Percentiles rank a stretch among this genome's conserved stretches.
These are phyloP conservation scores for Coremacera marginata DNA, from an alignment of 2,888 invertebrate genomes.

Conservation along the genomic window DNA sequence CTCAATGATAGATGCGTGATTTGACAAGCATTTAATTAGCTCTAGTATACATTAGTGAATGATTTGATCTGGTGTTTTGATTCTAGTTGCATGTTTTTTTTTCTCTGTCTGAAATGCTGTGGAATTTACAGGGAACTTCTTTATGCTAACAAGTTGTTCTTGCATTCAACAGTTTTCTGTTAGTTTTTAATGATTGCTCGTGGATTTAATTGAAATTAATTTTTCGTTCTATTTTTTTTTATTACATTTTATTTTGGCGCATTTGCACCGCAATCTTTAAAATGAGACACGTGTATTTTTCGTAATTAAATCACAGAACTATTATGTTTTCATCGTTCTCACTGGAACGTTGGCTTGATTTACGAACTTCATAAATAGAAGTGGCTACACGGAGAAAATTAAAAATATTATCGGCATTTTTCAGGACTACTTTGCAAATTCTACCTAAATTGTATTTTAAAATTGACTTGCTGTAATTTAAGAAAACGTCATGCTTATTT, in stretches of 20 bases:
- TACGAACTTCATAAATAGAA: too few relatives aligned
- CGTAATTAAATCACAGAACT: not conserved
- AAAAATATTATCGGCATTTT: too few relatives aligned
- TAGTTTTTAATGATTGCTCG: not conserved
- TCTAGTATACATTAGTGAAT: slow-evolving; percentile 32
- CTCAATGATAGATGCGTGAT: slow-evolving; percentile 50
- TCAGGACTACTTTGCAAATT: too few relatives aligned
- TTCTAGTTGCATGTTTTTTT: slow-evolving; percentile 21
- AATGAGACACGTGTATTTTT: not conserved
- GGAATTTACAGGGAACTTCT: too few relatives aligned
- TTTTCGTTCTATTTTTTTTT: not conserved
- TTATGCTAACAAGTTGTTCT: not conserved
- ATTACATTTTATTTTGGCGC: slow-evolving; percentile 4
- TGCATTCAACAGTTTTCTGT: not conserved
- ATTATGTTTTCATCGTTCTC: too few relatives aligned
- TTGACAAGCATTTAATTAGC: slow-evolving; percentile 55
- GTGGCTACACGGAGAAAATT: too few relatives aligned
- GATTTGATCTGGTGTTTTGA: slow-evolving; percentile 41
- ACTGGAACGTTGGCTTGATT: too few relatives aligned
- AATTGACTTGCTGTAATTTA: too few relatives aligned
- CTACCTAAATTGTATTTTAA: too few relatives aligned
- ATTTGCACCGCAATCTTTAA: not conserved
- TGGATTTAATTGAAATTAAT: not conserved
- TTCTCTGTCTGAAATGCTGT: not conserved
- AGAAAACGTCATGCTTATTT: too few relatives aligned